Evolutionary conservation across 2,113 vertebrate genomes (phyloP), one percentile per base, ranked within the genome.

Genomic region (Gymnobelideus leadbeateri): DNA sequence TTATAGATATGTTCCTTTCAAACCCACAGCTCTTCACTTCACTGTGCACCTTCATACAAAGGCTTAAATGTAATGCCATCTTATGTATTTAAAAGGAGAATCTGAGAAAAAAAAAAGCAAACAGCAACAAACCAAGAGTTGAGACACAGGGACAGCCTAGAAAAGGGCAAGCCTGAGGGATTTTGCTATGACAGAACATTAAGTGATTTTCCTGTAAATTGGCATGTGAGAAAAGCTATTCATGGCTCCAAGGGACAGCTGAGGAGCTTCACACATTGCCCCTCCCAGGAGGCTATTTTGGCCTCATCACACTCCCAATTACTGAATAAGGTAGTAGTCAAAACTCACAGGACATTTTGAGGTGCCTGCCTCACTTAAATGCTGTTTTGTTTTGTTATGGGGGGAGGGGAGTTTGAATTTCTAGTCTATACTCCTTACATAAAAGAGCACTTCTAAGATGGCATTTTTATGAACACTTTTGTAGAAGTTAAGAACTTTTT

Each of bases 281-380:
- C 91, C 92, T 68, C 51, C 90, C 52, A 57, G 47, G 52, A 84
- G n/a, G 89, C 89, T 95, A 91, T 54, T 92, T 91, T 92, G 68
- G 54, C 37, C 37, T 84, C 19, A 84, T 91, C 92, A 89, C 3
- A 43, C 6, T 77, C 91, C 91, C 92, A 92, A 47, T 94, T 53
- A 95, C 46, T 91, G 54, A 96, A 61, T 92, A 96, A 94, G 21
- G 55, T 43, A 90, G n/a, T 61, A 89, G 53, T 92, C 47, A 92
- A 94, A 96, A 95, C 24, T 90, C 50, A 49, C 46, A 91, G 25
- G 50, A 77, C 26, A 89, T 28, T 47, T 11, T 90, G 89, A 90
- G 89, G 47, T 90, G 25, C 4, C 14, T 49, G 25, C 89, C 47
- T 50, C 68, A n/a, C n/a, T 84, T 77, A n/a, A n/a, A 37, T 3